A percentile compares a stretch with the other conserved stretches of the same genome.
These are phyloP conservation scores for Labeo calbasu DNA, from an alignment of 2,797 vertebrate genomes.

Conservation along the genomic window DNA sequence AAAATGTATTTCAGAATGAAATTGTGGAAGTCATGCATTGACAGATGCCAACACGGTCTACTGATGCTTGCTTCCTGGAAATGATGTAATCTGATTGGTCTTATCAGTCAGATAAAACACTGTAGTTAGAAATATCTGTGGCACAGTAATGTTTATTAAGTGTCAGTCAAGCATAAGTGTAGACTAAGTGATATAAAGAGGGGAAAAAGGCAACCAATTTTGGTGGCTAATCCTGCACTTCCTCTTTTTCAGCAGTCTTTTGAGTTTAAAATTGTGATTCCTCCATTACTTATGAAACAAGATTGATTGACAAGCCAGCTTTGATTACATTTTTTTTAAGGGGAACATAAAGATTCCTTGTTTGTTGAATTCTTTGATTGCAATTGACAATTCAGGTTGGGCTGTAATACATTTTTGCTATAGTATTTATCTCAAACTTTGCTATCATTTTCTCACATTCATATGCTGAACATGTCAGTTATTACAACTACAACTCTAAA, in stretches of 20 bases:
- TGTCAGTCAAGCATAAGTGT: not conserved
- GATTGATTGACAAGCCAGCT: not conserved
- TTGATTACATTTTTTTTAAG: not conserved
- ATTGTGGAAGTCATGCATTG: slow-evolving; percentile 24
- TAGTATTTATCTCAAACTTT: not conserved
- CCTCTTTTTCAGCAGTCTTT: not conserved
- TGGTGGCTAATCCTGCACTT: not conserved
- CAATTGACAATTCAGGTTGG: not conserved
- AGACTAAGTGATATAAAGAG: not conserved
- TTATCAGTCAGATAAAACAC: slow-evolving; percentile 4
- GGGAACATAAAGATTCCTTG: not conserved
- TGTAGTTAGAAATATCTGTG: not conserved
- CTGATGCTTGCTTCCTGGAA: slow-evolving; percentile 20
- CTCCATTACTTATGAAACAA: not conserved
- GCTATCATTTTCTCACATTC: not conserved
- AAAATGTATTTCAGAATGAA: not conserved
- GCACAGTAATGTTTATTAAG: slow-evolving; percentile 4
- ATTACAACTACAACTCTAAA: not conserved
- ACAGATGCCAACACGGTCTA: slow-evolving; percentile 7
- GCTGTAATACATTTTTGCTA: not conserved
- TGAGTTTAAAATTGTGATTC: not conserved
- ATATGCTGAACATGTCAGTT: not conserved
- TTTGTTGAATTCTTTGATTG: not conserved
- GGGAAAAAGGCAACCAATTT: not conserved
- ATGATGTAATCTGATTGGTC: not conserved